Evolutionary conservation across 2,113 vertebrate species (phyloP).

Genomic region (Bombycilla garrulus): DNA sequence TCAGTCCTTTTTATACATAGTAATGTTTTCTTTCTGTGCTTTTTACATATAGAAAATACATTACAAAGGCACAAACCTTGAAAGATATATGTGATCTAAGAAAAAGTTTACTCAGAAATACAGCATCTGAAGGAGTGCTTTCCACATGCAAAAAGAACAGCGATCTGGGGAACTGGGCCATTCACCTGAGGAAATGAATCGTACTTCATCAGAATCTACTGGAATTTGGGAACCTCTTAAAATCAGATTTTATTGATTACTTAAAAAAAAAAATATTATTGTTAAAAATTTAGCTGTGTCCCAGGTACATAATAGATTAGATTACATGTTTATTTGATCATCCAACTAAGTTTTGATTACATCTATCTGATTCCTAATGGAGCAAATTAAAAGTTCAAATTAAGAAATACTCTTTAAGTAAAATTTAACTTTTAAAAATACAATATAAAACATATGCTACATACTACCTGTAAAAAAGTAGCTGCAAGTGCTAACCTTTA

Average conservation of each 20-base stretch:
- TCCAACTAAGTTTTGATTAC: not conserved
- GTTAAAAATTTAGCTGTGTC: not conserved
- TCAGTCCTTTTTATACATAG: not conserved
- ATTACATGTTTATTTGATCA: not conserved
- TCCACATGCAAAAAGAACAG: not conserved
- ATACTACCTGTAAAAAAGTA: not conserved
- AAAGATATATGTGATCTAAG: not conserved
- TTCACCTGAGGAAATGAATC: not conserved
- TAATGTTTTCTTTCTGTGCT: not conserved
- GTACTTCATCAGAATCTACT: not conserved
- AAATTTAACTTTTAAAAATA: not conserved
- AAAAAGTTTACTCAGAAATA: not conserved
- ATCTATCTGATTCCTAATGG: not conserved
- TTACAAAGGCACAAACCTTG: not conserved
- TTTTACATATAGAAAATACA: not conserved
- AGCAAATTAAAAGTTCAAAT: not conserved
- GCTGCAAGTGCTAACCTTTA: not conserved
- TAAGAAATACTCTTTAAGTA: not conserved
- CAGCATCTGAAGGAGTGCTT: not conserved
- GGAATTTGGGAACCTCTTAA: not conserved
- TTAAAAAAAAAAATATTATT: not conserved
- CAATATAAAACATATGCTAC: not conserved
- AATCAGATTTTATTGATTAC: not conserved
- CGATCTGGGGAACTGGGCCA: not conserved
- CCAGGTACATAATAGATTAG: not conserved